Conservation (phyloP, 2,888 invertebrate species). For the Sclerodermus sp. region DNA sequence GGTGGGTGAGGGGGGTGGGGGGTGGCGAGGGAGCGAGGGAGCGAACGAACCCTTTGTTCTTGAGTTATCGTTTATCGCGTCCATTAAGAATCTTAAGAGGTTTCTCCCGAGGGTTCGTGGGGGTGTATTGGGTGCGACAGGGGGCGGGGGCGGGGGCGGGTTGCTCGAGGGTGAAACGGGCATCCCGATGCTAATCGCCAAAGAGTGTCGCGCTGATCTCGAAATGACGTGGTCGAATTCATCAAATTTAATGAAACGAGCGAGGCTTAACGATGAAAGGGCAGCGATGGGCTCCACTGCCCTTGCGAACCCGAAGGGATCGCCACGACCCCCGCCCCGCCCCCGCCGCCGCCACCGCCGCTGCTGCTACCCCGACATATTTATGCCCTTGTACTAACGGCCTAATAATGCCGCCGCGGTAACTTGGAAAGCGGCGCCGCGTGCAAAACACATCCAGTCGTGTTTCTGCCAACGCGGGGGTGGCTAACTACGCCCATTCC, state of each 20-base stretch:
- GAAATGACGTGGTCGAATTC: not conserved
- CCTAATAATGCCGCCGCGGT: constrained; percentile 28
- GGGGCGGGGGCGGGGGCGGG: too few species aligned
- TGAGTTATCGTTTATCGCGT: too few species aligned
- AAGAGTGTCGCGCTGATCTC: too few species aligned
- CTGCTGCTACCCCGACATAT: constrained; percentile 23
- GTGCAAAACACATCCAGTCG: constrained; percentile 30
- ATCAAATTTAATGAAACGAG: constrained; percentile 10
- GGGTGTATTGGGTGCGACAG: too few species aligned
- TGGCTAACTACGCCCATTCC: constrained; percentile 22
- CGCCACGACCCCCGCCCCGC: constrained; percentile 1
- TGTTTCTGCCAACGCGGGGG: constrained; percentile 22
- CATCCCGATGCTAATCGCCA: too few species aligned
- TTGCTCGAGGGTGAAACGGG: too few species aligned
- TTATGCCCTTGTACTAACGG: constrained; percentile 32
- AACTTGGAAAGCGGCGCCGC: constrained; percentile 10
- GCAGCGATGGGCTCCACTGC: constrained; percentile 17
- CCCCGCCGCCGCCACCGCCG: too few species aligned
- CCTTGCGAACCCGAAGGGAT: constrained; percentile 10
- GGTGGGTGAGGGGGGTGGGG: too few species aligned
- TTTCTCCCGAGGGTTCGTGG: too few species aligned
- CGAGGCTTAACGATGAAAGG: constrained; percentile 15
- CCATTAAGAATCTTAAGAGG: too few species aligned
- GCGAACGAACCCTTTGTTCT: too few species aligned
- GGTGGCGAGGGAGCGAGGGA: too few species aligned